Conservation (phyloP, 2,113 vertebrate species). For the Sebastes fasciatus region DNA sequence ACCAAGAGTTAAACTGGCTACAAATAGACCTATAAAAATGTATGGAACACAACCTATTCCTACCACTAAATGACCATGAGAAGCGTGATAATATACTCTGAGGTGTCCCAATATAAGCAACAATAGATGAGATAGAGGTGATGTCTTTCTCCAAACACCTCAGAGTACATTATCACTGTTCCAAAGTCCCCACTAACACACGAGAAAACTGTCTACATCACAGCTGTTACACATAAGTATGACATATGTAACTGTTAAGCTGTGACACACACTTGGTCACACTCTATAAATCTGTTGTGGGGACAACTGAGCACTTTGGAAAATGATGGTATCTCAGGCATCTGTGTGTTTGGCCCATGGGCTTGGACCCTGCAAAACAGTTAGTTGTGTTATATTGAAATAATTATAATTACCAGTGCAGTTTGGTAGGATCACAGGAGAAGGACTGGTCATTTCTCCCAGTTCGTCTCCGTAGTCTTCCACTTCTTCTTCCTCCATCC, state of each 20-base stretch:
- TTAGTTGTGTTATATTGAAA: neutral
- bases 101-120: neutral
- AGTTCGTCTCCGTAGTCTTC: constrained; percentile 48
- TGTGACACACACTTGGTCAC: constrained; percentile 25
- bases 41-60: neutral
- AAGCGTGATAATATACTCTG: neutral
- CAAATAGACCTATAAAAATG: neutral
- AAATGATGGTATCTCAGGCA: constrained; percentile 1
- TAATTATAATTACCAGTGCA: constrained; percentile 68
- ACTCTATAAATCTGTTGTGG: neutral
- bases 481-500: constrained; percentile 33
- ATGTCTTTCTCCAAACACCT: neutral
- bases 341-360: constrained; percentile 43
- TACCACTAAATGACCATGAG: neutral
- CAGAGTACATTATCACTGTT: neutral
- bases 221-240: constrained; percentile 51
- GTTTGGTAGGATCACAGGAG: constrained; percentile 39
- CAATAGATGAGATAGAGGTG: neutral
- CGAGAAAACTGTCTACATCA: constrained; percentile 3
- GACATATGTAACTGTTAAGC: constrained; percentile 33
- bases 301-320: neutral
- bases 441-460: constrained; percentile 17
- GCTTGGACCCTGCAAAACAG: neutral
- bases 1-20: neutral
- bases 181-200: neutral